phyloP scores from a whole-genome alignment of 2,797 vertebrate genomes.

The Enteromius anoplus region DNA sequence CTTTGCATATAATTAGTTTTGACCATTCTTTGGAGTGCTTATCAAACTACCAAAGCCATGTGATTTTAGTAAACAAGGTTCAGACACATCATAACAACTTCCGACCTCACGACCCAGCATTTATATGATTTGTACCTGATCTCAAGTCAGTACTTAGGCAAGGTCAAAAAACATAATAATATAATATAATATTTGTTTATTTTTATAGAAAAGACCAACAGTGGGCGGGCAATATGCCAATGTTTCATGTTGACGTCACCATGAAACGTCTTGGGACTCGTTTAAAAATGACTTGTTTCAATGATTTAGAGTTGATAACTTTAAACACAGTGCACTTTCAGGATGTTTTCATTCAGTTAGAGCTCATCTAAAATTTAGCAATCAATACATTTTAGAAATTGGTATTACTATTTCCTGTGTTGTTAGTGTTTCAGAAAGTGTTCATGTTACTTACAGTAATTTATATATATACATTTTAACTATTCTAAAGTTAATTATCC shows the following conservation, averaged over 20 bases:
- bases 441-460: neutral
- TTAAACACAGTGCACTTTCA: too few relatives aligned
- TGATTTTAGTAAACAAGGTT: neutral
- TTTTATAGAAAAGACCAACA: too few relatives aligned
- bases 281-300: too few relatives aligned
- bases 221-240: too few relatives aligned
- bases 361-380: neutral
- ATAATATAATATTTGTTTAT: too few relatives aligned
- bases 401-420: neutral
- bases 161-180: too few relatives aligned
- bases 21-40: neutral
- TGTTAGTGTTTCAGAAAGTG: neutral
- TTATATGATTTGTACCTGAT: neutral
- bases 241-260: too few relatives aligned
- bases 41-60: neutral
- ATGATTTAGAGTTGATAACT: too few relatives aligned
- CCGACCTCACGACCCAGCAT: neutral
- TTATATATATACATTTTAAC: neutral
- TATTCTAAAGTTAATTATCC: constrained; percentile 15
- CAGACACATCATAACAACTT: neutral
- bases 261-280: too few relatives aligned
- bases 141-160: neutral
- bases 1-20: neutral
- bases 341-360: too few relatives aligned
- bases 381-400: neutral